Percentiles rank a stretch among this genome's conserved stretches.
Evolutionary conservation across 2,797 vertebrate species (phyloP).

Genomic region (Semaprochilodus insignis): DNA sequence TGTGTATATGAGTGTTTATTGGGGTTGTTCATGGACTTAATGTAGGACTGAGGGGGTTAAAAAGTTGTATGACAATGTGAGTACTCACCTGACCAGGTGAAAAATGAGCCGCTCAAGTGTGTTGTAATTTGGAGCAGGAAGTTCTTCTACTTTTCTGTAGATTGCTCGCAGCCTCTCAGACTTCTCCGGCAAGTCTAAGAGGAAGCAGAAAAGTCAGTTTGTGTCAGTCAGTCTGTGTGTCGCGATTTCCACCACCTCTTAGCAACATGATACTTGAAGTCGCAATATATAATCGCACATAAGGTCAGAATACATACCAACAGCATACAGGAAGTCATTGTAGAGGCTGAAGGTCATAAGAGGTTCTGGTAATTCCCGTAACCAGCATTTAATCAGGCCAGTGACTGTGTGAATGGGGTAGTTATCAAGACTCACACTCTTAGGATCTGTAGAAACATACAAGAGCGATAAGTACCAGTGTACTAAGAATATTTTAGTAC

Average conservation of each 20-base stretch:
- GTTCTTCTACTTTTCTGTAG: slow-evolving; percentile 90
- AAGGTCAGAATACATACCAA: slow-evolving; percentile 79
- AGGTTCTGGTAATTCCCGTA: slow-evolving; percentile 92
- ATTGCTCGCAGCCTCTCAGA: slow-evolving; percentile 88
- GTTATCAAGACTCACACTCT: slow-evolving; percentile 81
- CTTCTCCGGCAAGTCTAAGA: slow-evolving; percentile 88
- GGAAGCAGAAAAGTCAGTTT: background rate
- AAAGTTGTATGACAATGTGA: background rate
- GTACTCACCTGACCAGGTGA: slow-evolving; percentile 92
- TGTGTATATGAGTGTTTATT: too few species aligned
- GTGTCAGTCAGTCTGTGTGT: background rate
- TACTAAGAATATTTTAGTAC: background rate
- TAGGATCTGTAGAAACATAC: slow-evolving; percentile 78
- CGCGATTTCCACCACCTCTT: too few species aligned
- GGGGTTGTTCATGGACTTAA: too few species aligned
- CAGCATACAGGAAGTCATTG: slow-evolving; percentile 89
- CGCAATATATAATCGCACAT: background rate
- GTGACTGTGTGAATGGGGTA: slow-evolving; percentile 95
- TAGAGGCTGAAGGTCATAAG: slow-evolving; percentile 95
- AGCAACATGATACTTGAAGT: too few species aligned
- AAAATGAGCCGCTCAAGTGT: slow-evolving; percentile 93
- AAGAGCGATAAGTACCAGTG: background rate
- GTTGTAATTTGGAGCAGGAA: slow-evolving; percentile 87
- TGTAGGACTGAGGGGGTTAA: background rate
- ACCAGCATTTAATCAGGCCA: slow-evolving; percentile 93